A percentile compares a stretch with the other conserved stretches of the same genome.
phyloP scores from a whole-genome alignment of 1,140 invertebrate species.

The Formica exsecta region DNA sequence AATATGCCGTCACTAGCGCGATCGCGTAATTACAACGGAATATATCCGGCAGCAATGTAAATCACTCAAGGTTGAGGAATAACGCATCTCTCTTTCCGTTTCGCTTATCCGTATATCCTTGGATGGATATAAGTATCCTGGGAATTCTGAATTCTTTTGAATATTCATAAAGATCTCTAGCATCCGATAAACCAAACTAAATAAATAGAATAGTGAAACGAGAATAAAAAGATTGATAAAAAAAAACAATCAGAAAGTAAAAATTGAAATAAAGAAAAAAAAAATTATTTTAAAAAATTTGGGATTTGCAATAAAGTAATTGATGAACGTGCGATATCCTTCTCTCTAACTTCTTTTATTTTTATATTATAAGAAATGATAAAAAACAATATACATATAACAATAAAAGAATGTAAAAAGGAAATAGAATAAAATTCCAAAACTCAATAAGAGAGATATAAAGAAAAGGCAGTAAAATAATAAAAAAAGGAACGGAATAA shows the following conservation, averaged over 20 bases:
- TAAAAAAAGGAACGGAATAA: not conserved
- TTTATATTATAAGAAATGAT: not conserved
- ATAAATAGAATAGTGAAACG: not conserved
- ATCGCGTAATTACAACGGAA: conserved; percentile 53
- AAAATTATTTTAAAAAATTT: not conserved
- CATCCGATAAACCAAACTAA: not conserved
- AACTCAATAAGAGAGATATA: not conserved
- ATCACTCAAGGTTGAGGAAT: conserved; percentile 62
- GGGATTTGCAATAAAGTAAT: not conserved
- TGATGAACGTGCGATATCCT: not conserved
- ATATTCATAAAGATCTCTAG: not conserved
- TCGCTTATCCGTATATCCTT: conserved; percentile 25
- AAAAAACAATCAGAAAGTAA: not conserved
- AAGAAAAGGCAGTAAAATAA: not conserved
- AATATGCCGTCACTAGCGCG: conserved; percentile 62
- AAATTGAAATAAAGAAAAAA: not conserved
- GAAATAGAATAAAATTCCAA: not conserved
- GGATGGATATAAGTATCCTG: conserved; percentile 24
- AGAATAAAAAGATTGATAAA: not conserved
- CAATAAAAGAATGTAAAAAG: not conserved
- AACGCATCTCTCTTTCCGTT: conserved; percentile 42
- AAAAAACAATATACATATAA: not conserved
- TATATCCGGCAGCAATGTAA: conserved; percentile 55
- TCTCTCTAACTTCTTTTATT: not conserved
- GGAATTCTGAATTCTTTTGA: conserved; percentile 9